Percentiles rank a stretch among this genome's conserved stretches.
Conservation (phyloP, 1,140 invertebrate genomes). For the Neotoxoptera formosana region DNA sequence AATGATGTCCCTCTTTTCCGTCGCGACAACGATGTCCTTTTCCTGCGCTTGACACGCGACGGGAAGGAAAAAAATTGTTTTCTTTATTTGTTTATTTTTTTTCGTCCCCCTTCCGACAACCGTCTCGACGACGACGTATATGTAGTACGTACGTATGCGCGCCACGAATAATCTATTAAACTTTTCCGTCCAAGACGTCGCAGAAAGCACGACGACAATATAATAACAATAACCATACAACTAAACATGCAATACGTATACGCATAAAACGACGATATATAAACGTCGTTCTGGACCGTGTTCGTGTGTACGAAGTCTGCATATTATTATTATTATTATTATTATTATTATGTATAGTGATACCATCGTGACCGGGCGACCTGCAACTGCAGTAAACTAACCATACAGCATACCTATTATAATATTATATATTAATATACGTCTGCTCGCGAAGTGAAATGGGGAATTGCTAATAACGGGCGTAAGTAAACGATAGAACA, state of each 20-base stretch:
- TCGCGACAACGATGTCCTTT: slow-evolving; percentile 18
- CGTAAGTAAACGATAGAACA: neutral
- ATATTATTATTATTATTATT: neutral
- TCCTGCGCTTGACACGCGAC: slow-evolving; percentile 4
- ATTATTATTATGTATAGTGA: neutral
- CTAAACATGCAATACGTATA: neutral
- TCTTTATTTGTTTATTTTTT: slow-evolving; percentile 17
- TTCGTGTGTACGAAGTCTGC: neutral
- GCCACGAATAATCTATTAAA: neutral
- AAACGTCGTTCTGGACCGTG: neutral
- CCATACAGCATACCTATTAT: neutral
- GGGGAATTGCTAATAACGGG: neutral
- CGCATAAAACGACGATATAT: neutral
- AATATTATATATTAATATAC: neutral
- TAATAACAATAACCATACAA: neutral
- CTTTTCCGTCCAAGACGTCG: neutral
- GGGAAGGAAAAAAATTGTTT: slow-evolving; percentile 13
- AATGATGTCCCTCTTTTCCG: neutral
- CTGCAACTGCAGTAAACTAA: neutral
- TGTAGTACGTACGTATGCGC: neutral
- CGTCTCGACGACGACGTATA: neutral
- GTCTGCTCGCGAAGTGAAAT: neutral
- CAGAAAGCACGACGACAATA: neutral
- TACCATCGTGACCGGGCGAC: neutral
- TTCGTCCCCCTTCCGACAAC: neutral